phyloP scores from a whole-genome alignment of 2,888 invertebrate genomes.

The Gryllus longicercus region DNA sequence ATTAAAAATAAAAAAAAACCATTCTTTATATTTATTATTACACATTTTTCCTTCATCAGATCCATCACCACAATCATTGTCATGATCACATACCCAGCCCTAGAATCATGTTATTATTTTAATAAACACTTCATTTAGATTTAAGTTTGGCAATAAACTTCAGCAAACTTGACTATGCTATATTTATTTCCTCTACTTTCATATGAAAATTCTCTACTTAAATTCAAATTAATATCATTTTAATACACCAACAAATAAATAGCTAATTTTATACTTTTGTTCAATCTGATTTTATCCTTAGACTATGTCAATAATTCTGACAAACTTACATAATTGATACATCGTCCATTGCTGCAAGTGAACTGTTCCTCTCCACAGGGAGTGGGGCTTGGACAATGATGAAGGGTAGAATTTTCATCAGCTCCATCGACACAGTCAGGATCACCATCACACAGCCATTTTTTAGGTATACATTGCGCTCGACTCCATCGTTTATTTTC shows the following conservation, averaged over 20 bases:
- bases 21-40: constrained; percentile 77
- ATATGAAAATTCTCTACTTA: not conserved
- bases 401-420: constrained; percentile 79
- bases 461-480: constrained; percentile 87
- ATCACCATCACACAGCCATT: constrained; percentile 95
- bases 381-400: constrained; percentile 78
- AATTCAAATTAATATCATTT: not conserved
- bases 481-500: constrained; percentile 89
- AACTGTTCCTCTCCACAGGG: constrained; percentile 90
- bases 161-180: no score
- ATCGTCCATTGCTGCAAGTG: constrained; percentile 87
- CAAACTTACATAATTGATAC: constrained; percentile 68
- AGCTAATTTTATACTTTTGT: not conserved
- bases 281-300: no score
- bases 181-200: not conserved
- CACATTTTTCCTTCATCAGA: constrained; percentile 93
- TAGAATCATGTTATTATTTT: constrained; percentile 37
- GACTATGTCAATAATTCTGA: no score
- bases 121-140: no score
- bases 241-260: not conserved
- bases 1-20: no score
- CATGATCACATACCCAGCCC: constrained; percentile 90
- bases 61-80: constrained; percentile 95
- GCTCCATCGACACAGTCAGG: constrained; percentile 94
- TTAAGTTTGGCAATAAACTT: no score